Evolutionary conservation across 2,888 invertebrate genomes (phyloP).

Genomic region (Acanthosoma haemorrhoidale): DNA sequence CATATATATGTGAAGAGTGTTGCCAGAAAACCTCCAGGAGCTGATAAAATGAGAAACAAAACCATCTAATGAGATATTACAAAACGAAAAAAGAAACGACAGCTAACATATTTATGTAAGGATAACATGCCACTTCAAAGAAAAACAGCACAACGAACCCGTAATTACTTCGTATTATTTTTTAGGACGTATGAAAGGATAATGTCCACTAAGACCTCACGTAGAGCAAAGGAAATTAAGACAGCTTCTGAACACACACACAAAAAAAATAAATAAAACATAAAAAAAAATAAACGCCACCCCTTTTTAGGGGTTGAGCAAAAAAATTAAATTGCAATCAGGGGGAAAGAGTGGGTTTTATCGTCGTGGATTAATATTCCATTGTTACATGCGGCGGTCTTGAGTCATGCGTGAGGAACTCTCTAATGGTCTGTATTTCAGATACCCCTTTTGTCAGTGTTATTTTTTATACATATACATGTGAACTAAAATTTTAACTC

Average conservation of each 20-base stretch:
- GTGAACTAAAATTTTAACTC: conserved; percentile 1
- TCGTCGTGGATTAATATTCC: conserved; percentile 23
- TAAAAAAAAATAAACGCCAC: not conserved
- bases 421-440: conserved; percentile 15
- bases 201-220: conserved; percentile 16
- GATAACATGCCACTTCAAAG: not conserved
- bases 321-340: conserved; percentile 22
- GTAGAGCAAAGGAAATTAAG: conserved; percentile 24
- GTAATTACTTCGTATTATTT: not conserved
- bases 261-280: not conserved
- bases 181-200: not conserved
- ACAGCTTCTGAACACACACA: conserved; percentile 9
- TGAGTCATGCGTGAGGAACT: conserved; percentile 26
- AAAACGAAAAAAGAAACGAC: no score
- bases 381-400: conserved; percentile 21
- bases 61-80: no score
- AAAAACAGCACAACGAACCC: not conserved
- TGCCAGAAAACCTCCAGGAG: no score
- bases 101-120: not conserved
- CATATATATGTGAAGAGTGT: no score
- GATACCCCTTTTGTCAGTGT: not conserved
- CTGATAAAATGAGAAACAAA: no score
- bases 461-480: conserved; percentile 1
- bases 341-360: conserved; percentile 27
- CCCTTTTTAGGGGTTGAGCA: not conserved